Evolutionary conservation across 2,113 vertebrate species (phyloP).

Genomic region (Eleginops maclovinus): DNA sequence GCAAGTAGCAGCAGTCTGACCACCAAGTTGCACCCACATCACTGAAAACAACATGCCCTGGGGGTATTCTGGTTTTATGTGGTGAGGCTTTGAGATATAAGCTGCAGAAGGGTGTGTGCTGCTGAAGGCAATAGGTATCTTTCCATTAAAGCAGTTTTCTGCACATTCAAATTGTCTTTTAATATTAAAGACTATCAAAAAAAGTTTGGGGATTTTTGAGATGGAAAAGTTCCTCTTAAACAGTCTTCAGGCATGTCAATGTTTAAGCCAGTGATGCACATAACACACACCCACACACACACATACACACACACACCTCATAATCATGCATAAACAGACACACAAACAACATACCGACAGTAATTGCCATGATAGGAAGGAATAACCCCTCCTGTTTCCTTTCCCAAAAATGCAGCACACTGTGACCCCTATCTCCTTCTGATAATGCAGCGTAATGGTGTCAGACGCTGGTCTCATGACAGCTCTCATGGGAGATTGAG

Average conservation of each 20-base stretch:
- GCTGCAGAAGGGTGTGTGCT: background rate
- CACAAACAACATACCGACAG: conserved; percentile 16
- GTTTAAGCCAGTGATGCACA: background rate
- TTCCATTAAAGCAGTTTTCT: too few relatives aligned
- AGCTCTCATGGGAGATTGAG: conserved; percentile 18
- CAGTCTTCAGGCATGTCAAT: background rate
- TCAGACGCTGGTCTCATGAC: background rate
- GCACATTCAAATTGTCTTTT: too few relatives aligned
- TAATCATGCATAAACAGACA: background rate
- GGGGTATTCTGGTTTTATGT: background rate
- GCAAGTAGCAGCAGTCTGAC: conserved; percentile 77
- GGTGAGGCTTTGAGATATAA: background rate
- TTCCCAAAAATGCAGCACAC: background rate
- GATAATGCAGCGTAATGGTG: conserved; percentile 59
- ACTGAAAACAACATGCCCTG: background rate
- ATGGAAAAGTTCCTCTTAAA: too few relatives aligned
- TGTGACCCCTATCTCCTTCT: conserved; percentile 24
- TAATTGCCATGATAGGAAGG: conserved; percentile 20
- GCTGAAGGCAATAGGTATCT: background rate
- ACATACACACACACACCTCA: background rate
- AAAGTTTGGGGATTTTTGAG: too few relatives aligned
- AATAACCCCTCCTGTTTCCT: conserved; percentile 35
- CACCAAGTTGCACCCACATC: background rate
- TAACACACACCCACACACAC: background rate
- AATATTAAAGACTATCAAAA: too few relatives aligned